Conservation (phyloP, 1,140 invertebrate species). For the Drosophila pseudoananassae region DNA sequence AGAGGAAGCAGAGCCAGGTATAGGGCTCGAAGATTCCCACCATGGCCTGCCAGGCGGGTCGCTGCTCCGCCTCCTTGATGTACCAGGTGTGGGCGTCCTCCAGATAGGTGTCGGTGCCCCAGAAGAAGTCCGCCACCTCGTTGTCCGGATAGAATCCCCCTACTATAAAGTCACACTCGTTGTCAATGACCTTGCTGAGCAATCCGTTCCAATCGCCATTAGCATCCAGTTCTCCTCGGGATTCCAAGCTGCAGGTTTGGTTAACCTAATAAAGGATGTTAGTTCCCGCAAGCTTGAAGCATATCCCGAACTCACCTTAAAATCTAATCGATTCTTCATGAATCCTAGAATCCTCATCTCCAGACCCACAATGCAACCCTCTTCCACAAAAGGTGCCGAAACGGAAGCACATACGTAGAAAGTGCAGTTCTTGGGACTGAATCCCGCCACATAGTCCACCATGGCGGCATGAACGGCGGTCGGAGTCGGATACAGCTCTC, state of each 20-base stretch:
- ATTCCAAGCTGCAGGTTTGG: slow-evolving; percentile 85
- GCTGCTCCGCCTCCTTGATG: slow-evolving; percentile 82
- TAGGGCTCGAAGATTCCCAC: slow-evolving; percentile 83
- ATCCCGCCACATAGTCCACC: slow-evolving; percentile 54
- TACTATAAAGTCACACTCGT: slow-evolving; percentile 84
- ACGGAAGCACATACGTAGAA: slow-evolving; percentile 75
- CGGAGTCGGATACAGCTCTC: slow-evolving; percentile 29
- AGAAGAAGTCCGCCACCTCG: slow-evolving; percentile 85
- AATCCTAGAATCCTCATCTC: slow-evolving; percentile 74
- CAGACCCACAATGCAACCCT: slow-evolving; percentile 65
- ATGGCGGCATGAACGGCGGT: slow-evolving; percentile 39
- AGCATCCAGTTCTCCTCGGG: slow-evolving; percentile 83
- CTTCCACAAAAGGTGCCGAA: slow-evolving; percentile 75
- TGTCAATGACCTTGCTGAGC: slow-evolving; percentile 78
- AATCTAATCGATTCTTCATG: slow-evolving; percentile 67
- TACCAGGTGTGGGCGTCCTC: slow-evolving; percentile 86
- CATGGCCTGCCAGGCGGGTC: slow-evolving; percentile 84
- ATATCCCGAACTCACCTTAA: slow-evolving; percentile 45
- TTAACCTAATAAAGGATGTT: slow-evolving; percentile 47
- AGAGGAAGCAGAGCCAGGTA: slow-evolving; percentile 84
- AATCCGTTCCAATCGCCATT: slow-evolving; percentile 85
- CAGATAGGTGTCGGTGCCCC: slow-evolving; percentile 84
- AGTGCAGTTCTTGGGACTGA: slow-evolving; percentile 70
- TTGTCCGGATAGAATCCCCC: slow-evolving; percentile 86
- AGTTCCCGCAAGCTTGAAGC: not conserved